A percentile compares a stretch with the other conserved stretches of the same genome.
These are phyloP conservation scores for Sinosuthora webbiana DNA, from an alignment of 2,113 vertebrate species.

Conservation along the genomic window DNA sequence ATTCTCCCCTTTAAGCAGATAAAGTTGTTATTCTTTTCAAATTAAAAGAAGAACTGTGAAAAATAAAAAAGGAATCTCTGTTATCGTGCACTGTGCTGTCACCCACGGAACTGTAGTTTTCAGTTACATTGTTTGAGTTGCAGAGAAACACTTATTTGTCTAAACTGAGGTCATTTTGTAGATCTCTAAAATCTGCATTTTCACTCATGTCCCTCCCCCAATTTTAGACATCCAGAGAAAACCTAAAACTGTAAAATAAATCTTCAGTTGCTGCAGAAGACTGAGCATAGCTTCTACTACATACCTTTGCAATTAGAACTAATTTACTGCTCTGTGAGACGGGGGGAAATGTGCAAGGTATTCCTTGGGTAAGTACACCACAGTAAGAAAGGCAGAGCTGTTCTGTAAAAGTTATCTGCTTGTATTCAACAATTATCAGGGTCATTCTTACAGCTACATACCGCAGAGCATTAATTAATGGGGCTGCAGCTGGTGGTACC, in stretches of 20 bases:
- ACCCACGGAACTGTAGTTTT: neutral
- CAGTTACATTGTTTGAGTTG: conserved; percentile 38
- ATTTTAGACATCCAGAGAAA: conserved; percentile 57
- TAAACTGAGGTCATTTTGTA: conserved; percentile 62
- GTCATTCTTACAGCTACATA: conserved; percentile 78
- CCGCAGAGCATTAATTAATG: conserved; percentile 83
- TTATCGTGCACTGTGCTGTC: neutral
- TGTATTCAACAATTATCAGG: conserved; percentile 79
- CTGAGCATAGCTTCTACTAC: conserved; percentile 69
- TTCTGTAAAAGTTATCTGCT: conserved; percentile 76
- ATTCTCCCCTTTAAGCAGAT: neutral
- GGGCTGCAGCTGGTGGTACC: conserved; percentile 89
- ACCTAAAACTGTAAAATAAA: conserved; percentile 72
- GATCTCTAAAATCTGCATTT: conserved; percentile 71
- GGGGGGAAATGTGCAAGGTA: conserved; percentile 70
- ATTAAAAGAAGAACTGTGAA: neutral
- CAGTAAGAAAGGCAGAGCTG: conserved; percentile 65
- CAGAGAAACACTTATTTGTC: conserved; percentile 48
- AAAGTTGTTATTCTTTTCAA: neutral
- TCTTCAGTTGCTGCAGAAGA: conserved; percentile 68
- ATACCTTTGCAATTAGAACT: conserved; percentile 77
- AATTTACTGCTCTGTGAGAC: conserved; percentile 79
- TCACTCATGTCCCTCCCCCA: conserved; percentile 40
- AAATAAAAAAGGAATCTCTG: neutral
- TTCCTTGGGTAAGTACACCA: conserved; percentile 74